phyloP scores from a whole-genome alignment of 2,888 invertebrate genomes.

The Caenorhabditis sp. region DNA sequence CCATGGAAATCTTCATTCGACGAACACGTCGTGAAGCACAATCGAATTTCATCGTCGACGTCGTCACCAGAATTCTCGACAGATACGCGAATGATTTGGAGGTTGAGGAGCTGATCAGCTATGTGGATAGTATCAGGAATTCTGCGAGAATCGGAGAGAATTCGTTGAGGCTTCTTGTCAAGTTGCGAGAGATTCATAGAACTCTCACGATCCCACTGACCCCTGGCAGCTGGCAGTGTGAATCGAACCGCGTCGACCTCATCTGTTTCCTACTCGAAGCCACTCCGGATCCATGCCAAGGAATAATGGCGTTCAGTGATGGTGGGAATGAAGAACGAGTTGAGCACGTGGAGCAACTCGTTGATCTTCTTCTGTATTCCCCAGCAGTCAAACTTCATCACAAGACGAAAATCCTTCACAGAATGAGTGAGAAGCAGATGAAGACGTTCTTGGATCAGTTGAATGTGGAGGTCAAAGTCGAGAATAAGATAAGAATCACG shows the following conservation, averaged over 20 bases:
- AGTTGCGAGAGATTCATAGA: slow-evolving; percentile 25
- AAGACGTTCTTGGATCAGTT: slow-evolving; percentile 30
- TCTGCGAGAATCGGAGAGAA: slow-evolving; percentile 23
- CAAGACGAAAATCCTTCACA: slow-evolving; percentile 33
- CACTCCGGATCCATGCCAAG: slow-evolving; percentile 4
- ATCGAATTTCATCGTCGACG: slow-evolving; percentile 22
- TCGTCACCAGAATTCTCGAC: slow-evolving; percentile 30
- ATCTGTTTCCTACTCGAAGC: slow-evolving; percentile 34
- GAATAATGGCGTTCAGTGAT: slow-evolving; percentile 29
- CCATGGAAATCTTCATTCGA: slow-evolving; percentile 34
- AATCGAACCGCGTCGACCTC: slow-evolving; percentile 49
- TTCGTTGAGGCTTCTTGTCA: slow-evolving; percentile 33
- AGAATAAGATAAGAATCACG: slow-evolving; percentile 7
- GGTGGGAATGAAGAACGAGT: slow-evolving; percentile 13
- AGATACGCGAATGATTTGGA: slow-evolving; percentile 27
- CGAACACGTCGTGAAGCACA: neutral
- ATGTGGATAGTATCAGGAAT: slow-evolving; percentile 31
- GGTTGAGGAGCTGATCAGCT: slow-evolving; percentile 31
- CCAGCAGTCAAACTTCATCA: slow-evolving; percentile 31
- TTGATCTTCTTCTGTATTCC: slow-evolving; percentile 42
- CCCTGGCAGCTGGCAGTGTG: slow-evolving; percentile 37
- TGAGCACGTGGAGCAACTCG: slow-evolving; percentile 27
- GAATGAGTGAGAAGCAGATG: slow-evolving; percentile 23
- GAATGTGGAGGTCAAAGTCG: slow-evolving; percentile 36
- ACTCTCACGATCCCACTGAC: slow-evolving; percentile 23